Evolutionary conservation across 2,113 vertebrate genomes (phyloP).

Genomic region (Alosa alosa): DNA sequence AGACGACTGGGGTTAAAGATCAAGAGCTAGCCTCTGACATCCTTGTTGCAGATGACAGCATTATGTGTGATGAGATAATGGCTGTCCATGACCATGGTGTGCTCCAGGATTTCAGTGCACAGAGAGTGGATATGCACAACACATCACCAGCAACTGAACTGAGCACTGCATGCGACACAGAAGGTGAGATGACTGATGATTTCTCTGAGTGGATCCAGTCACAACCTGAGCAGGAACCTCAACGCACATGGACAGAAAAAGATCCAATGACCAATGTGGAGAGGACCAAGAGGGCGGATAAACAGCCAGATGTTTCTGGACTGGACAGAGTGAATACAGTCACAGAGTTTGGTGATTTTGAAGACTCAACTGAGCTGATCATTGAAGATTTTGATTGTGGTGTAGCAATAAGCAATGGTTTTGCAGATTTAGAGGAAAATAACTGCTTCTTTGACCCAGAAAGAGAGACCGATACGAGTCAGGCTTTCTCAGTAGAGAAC

Average conservation of each 20-base stretch:
- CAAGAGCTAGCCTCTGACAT: background rate
- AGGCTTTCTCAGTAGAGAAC: background rate
- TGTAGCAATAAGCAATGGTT: background rate
- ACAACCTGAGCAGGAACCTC: conserved; percentile 28
- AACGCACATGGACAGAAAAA: conserved; percentile 42
- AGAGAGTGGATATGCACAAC: background rate
- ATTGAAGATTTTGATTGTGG: background rate
- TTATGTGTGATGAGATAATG: background rate
- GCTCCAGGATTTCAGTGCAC: background rate
- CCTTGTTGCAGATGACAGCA: background rate
- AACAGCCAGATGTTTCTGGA: background rate
- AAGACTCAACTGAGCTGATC: background rate
- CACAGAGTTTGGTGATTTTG: background rate
- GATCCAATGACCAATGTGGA: conserved; percentile 28
- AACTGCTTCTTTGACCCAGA: background rate
- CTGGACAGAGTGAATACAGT: background rate
- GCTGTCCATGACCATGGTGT: background rate
- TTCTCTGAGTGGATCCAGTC: conserved; percentile 42
- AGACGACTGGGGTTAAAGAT: background rate
- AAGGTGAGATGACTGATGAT: conserved; percentile 45
- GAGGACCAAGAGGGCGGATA: background rate
- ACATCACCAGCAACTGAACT: background rate
- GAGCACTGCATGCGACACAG: background rate
- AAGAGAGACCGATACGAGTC: background rate
- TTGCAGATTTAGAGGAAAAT: background rate